Evolutionary conservation across 2,113 vertebrate genomes (phyloP).

Genomic region (Oncorhynchus nerka): DNA sequence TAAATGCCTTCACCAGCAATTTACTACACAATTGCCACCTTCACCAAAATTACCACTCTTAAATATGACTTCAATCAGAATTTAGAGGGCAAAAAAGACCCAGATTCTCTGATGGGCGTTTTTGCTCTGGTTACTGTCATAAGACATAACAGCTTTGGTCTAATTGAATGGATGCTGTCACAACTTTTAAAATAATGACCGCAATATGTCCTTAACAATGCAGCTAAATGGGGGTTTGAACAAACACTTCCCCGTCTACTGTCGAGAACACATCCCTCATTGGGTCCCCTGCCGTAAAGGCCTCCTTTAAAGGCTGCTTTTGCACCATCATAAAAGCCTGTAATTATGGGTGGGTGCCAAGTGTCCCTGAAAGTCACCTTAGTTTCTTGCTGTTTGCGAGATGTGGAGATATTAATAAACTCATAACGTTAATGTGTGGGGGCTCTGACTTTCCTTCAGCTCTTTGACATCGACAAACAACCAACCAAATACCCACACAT

Average conservation of each 20-base stretch:
- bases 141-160: conserved; percentile 31
- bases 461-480: not conserved
- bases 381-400: conserved; percentile 45
- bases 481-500: not conserved
- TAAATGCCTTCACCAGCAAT: conserved; percentile 34
- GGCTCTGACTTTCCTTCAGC: not conserved
- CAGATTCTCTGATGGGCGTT: conserved; percentile 32
- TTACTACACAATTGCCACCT: conserved; percentile 26
- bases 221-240: conserved; percentile 46
- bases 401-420: conserved; percentile 35
- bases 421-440: conserved; percentile 31
- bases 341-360: conserved; percentile 68
- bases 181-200: conserved; percentile 52
- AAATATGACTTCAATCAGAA: conserved; percentile 44
- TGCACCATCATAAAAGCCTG: conserved; percentile 60
- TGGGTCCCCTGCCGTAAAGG: conserved; percentile 42
- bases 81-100: conserved; percentile 37
- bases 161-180: conserved; percentile 53
- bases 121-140: conserved; percentile 49
- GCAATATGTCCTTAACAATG: conserved; percentile 42
- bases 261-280: conserved; percentile 52
- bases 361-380: conserved; percentile 71
- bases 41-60: conserved; percentile 33
- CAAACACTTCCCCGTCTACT: conserved; percentile 49
- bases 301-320: conserved; percentile 51